A percentile compares a stretch with the other conserved stretches of the same genome.
These are phyloP conservation scores for Habrosyne pyritoides DNA, from an alignment of 2,888 invertebrate genomes.

Conservation along the genomic window DNA sequence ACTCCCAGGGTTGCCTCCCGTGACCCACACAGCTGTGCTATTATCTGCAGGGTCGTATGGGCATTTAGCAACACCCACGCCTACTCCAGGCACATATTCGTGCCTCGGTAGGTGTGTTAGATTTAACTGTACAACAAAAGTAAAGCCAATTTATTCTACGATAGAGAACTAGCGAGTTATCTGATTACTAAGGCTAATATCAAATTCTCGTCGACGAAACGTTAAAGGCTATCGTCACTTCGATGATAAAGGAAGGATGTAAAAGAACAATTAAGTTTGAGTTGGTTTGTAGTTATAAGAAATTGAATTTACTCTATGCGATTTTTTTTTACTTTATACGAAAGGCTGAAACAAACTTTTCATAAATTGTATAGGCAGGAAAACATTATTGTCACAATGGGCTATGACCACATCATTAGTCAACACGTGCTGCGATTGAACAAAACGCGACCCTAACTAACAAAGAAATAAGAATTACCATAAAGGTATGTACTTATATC, in stretches of 20 bases:
- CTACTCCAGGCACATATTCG: constrained; percentile 85
- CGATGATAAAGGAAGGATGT: constrained; percentile 23
- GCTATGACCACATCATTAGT: too few relatives aligned
- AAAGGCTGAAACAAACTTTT: too few relatives aligned
- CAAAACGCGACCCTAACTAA: too few relatives aligned
- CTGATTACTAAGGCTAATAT: not conserved
- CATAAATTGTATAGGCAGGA: too few relatives aligned
- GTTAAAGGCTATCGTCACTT: constrained; percentile 26
- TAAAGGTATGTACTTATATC: not conserved
- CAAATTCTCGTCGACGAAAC: constrained; percentile 26
- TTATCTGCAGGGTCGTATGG: constrained; percentile 90
- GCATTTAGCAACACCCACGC: constrained; percentile 88
- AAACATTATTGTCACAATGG: too few relatives aligned
- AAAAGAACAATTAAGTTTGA: not conserved
- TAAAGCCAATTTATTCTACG: constrained; percentile 3
- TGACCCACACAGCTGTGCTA: constrained; percentile 89
- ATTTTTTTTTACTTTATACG: too few relatives aligned
- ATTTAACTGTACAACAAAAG: constrained; percentile 64
- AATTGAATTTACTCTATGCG: not conserved
- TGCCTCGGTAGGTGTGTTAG: constrained; percentile 82
- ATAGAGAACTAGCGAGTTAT: constrained; percentile 1
- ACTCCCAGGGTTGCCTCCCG: constrained; percentile 86
- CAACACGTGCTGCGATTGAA: too few relatives aligned
- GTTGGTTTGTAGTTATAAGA: not conserved
- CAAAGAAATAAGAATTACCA: too few relatives aligned